These are phyloP conservation scores for Drosophila tanythrix DNA, from an alignment of 2,888 invertebrate species.

Conservation along the genomic window DNA sequence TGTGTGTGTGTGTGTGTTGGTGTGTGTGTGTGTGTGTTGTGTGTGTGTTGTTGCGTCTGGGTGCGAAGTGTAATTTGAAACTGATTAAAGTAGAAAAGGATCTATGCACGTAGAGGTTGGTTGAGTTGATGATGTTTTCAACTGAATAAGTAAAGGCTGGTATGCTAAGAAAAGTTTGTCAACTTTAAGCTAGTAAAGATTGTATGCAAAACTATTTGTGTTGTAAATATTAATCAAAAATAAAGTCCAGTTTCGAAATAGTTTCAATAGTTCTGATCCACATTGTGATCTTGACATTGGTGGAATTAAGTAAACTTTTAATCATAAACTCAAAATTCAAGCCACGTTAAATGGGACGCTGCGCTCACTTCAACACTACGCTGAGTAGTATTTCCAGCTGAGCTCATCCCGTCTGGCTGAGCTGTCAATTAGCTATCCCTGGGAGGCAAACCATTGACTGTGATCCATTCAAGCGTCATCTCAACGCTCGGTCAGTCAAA, in stretches of 20 bases:
- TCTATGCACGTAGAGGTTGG: neutral
- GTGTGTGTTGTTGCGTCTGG: neutral
- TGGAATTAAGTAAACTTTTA: neutral
- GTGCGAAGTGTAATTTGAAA: constrained; percentile 4
- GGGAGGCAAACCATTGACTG: constrained; percentile 20
- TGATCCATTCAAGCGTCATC: constrained; percentile 48
- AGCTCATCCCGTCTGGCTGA: constrained; percentile 49
- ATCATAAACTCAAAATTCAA: constrained; percentile 3
- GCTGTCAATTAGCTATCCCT: constrained; percentile 49
- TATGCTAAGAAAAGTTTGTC: neutral
- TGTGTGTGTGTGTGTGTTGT: neutral
- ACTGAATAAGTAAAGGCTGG: neutral
- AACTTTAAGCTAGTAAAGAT: neutral
- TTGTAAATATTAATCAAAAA: neutral
- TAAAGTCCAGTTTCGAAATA: neutral
- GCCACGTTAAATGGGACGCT: neutral
- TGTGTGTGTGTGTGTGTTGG: constrained; percentile 1
- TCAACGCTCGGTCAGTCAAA: constrained; percentile 31
- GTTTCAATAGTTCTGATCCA: neutral
- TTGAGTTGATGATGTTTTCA: neutral
- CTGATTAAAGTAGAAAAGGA: constrained; percentile 2
- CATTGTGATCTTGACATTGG: neutral
- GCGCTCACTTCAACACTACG: neutral
- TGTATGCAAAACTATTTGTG: neutral
- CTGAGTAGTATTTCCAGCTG: constrained; percentile 41